Conservation (phyloP, 2,888 invertebrate species). For the Agrochola lota region DNA sequence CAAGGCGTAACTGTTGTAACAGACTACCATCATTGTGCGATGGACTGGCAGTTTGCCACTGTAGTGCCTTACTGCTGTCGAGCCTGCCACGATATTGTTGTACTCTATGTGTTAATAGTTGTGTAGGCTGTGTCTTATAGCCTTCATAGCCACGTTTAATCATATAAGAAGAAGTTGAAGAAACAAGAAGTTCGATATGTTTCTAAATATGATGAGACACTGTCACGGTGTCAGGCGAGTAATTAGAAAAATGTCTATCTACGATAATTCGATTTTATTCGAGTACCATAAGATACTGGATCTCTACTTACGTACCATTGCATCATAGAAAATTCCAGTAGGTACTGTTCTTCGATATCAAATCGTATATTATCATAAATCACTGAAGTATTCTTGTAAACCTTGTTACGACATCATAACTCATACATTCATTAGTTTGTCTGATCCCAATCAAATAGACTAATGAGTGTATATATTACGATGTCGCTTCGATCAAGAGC, state of each 20-base stretch:
- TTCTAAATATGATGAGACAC: too few species aligned
- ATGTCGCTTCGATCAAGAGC: background rate
- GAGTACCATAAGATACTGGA: background rate
- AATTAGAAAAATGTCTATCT: background rate
- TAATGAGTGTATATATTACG: background rate
- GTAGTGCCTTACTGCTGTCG: constrained; percentile 21
- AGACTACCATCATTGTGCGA: constrained; percentile 36
- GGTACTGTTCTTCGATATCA: background rate
- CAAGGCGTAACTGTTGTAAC: constrained; percentile 41
- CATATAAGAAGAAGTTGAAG: too few species aligned
- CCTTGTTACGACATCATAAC: background rate
- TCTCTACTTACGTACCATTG: background rate
- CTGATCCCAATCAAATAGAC: constrained; percentile 4
- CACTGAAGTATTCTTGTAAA: constrained; percentile 3
- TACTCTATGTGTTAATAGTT: constrained; percentile 26
- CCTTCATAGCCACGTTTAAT: background rate
- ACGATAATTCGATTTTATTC: background rate
- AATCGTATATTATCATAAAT: constrained; percentile 1
- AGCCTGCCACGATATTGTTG: constrained; percentile 28
- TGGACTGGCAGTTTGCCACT: constrained; percentile 59
- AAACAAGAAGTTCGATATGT: background rate
- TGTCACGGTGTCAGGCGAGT: too few species aligned
- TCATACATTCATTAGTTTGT: background rate
- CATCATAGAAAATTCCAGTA: background rate
- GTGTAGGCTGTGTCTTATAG: constrained; percentile 2